Percentiles rank a stretch among this genome's conserved stretches.
Evolutionary conservation across 2,797 vertebrate genomes (phyloP).

Genomic region (Hafferia zeledoni): DNA sequence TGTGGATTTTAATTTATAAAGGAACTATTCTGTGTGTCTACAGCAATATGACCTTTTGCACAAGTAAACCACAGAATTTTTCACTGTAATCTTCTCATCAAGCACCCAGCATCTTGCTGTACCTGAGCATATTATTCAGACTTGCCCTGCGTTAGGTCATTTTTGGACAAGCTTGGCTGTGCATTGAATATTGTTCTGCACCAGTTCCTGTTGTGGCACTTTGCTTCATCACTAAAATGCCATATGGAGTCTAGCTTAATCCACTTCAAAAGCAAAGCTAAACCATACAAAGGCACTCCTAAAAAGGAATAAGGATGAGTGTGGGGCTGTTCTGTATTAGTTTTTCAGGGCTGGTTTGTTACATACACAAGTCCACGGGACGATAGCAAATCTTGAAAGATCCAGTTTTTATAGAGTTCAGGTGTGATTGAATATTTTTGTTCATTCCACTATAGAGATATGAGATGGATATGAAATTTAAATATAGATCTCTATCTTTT

Average conservation of each 20-base stretch:
- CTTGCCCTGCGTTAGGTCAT: not conserved
- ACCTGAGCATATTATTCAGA: not conserved
- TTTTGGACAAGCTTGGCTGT: not conserved
- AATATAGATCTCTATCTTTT: constrained; percentile 26
- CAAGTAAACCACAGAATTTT: not conserved
- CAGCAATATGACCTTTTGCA: not conserved
- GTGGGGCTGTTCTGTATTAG: not conserved
- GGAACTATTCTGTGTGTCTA: not conserved
- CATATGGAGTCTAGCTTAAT: not conserved
- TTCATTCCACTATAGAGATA: not conserved
- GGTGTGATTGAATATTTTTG: constrained; percentile 42
- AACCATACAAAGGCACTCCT: not conserved
- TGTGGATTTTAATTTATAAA: not conserved
- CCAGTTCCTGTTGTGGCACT: not conserved
- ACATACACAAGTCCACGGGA: not conserved
- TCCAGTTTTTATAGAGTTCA: not conserved
- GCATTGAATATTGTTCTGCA: not conserved
- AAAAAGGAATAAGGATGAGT: not conserved
- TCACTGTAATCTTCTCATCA: not conserved
- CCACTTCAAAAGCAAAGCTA: not conserved
- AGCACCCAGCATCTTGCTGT: not conserved
- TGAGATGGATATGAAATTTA: constrained; percentile 36
- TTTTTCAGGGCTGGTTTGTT: not conserved
- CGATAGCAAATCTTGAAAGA: not conserved
- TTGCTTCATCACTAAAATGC: not conserved